Percentiles rank a stretch among this genome's conserved stretches.
These are phyloP conservation scores for Paramormyrops kingsleyae DNA, from an alignment of 2,113 vertebrate species.

Conservation along the genomic window DNA sequence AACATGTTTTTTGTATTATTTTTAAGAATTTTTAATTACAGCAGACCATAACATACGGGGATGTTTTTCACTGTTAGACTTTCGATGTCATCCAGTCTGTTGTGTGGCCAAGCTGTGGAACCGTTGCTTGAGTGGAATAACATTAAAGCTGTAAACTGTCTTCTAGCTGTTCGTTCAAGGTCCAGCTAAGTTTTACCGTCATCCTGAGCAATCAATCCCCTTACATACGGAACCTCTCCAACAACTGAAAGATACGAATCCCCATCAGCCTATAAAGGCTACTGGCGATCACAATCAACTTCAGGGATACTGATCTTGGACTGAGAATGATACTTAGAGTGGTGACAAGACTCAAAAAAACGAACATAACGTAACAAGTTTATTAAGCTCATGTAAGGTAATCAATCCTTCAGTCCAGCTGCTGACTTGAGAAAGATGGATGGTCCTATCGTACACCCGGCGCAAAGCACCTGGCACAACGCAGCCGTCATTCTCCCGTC, in stretches of 20 bases:
- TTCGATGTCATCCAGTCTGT: not conserved
- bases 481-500: not conserved
- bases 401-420: not conserved
- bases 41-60: not conserved
- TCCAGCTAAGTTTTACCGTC: not conserved
- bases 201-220: not conserved
- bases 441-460: not conserved
- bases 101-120: not conserved
- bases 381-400: not conserved
- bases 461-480: not conserved
- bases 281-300: not conserved
- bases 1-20: not conserved
- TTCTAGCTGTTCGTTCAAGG: not conserved
- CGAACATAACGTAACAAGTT: not conserved
- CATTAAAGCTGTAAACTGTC: not conserved
- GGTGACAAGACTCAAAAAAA: not conserved
- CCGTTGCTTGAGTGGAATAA: not conserved
- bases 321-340: not conserved
- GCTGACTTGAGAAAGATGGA: not conserved
- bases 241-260: not conserved
- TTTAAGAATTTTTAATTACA: not conserved
- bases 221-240: not conserved
- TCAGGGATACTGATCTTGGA: not conserved
- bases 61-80: not conserved
- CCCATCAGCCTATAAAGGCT: not conserved